Conservation (phyloP, 2,888 invertebrate genomes). For the Apeira syringaria region DNA sequence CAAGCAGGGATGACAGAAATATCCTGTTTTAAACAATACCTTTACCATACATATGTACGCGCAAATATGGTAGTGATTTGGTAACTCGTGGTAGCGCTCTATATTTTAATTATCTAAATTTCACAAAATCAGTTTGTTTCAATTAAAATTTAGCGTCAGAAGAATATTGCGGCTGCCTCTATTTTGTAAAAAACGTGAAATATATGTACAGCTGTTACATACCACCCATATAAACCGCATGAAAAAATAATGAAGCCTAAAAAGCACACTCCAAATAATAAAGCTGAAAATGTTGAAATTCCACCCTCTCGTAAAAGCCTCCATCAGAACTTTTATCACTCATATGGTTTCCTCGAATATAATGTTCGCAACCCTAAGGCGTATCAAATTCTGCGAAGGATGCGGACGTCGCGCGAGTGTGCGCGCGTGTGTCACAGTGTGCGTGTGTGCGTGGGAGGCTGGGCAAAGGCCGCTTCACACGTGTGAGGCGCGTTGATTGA, state of each 20-base stretch:
- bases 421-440: constrained; percentile 36
- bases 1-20: neutral
- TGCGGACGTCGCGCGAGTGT: constrained; percentile 40
- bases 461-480: constrained; percentile 56
- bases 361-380: constrained; percentile 24
- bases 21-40: no score
- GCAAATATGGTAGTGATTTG: no score
- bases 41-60: no score
- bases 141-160: no score
- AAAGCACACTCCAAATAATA: constrained; percentile 8
- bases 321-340: constrained; percentile 20
- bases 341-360: constrained; percentile 22
- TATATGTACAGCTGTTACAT: no score
- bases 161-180: no score
- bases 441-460: constrained; percentile 65
- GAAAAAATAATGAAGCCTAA: constrained; percentile 14
- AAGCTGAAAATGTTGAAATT: constrained; percentile 9
- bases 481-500: constrained; percentile 35
- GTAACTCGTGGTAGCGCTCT: no score
- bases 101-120: no score
- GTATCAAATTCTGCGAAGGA: constrained; percentile 51
- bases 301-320: constrained; percentile 17
- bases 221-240: neutral
- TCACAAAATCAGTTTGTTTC: no score
- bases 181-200: no score